Conservation (phyloP, 2,113 vertebrate genomes). For the Polypterus bichir region DNA sequence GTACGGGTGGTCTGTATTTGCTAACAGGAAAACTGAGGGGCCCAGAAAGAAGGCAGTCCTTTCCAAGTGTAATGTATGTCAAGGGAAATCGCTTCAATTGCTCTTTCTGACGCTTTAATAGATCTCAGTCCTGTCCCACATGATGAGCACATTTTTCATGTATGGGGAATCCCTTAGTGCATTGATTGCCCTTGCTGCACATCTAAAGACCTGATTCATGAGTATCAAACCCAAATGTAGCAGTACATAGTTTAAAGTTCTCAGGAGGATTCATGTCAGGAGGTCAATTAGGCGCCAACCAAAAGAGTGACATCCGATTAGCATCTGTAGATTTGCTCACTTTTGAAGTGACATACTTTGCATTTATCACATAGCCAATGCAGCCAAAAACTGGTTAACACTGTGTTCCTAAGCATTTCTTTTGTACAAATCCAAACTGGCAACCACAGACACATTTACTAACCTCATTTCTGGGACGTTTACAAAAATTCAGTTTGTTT, state of each 20-base stretch:
- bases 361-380: conserved; percentile 51
- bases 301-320: conserved; percentile 22
- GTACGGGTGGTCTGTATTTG: not conserved
- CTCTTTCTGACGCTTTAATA: conserved; percentile 11
- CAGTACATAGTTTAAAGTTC: conserved; percentile 31
- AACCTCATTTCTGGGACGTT: conserved; percentile 62
- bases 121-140: conserved; percentile 7
- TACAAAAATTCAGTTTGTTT: conserved; percentile 58
- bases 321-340: conserved; percentile 39
- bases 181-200: conserved; percentile 14
- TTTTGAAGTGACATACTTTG: conserved; percentile 49
- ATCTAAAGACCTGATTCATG: conserved; percentile 37
- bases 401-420: conserved; percentile 50
- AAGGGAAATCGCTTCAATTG: conserved; percentile 13
- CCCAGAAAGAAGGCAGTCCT: not conserved
- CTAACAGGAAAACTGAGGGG: not conserved
- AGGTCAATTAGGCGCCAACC: conserved; percentile 48
- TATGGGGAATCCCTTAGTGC: not conserved
- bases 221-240: conserved; percentile 38
- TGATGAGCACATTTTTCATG: conserved; percentile 7
- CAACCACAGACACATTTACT: conserved; percentile 51
- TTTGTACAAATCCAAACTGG: conserved; percentile 55
- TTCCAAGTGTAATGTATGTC: conserved; percentile 12
- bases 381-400: conserved; percentile 44
- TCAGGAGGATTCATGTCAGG: conserved; percentile 36